phyloP scores from a whole-genome alignment of 2,888 invertebrate genomes.

The Crioceris asparagi region DNA sequence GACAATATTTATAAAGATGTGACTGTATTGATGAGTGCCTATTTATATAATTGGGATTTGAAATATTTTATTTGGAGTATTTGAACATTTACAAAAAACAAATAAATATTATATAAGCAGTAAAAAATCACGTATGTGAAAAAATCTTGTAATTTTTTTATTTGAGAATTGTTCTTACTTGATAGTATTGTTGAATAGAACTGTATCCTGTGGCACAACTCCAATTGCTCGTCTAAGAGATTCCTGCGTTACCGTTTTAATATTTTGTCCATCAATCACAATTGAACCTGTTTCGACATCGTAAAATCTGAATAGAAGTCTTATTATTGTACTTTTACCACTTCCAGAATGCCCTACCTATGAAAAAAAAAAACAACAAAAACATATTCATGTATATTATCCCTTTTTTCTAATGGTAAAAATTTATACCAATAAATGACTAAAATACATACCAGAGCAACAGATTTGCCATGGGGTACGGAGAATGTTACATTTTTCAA shows the following conservation, averaged over 20 bases:
- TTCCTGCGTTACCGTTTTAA: conserved; percentile 72
- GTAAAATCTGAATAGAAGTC: conserved; percentile 91
- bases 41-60: too few relatives aligned
- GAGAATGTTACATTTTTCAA: conserved; percentile 67
- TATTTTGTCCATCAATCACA: conserved; percentile 79
- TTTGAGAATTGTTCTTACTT: conserved; percentile 47
- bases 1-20: too few relatives aligned
- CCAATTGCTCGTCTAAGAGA: conserved; percentile 78
- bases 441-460: conserved; percentile 54
- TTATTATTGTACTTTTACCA: conserved; percentile 93
- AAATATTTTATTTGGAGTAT: background rate
- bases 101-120: background rate
- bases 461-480: conserved; percentile 74
- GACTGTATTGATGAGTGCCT: too few relatives aligned
- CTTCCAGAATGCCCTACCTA: conserved; percentile 82
- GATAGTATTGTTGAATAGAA: conserved; percentile 86
- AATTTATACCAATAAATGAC: background rate
- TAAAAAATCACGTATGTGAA: background rate
- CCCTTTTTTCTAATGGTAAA: too few relatives aligned
- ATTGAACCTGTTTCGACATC: conserved; percentile 85
- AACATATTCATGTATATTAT: too few relatives aligned
- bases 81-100: background rate
- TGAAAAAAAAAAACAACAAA: conserved; percentile 15
- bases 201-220: conserved; percentile 96
- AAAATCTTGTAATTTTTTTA: background rate